Evolutionary conservation across 2,797 vertebrate species (phyloP).

Genomic region (Anguilla marmorata): DNA sequence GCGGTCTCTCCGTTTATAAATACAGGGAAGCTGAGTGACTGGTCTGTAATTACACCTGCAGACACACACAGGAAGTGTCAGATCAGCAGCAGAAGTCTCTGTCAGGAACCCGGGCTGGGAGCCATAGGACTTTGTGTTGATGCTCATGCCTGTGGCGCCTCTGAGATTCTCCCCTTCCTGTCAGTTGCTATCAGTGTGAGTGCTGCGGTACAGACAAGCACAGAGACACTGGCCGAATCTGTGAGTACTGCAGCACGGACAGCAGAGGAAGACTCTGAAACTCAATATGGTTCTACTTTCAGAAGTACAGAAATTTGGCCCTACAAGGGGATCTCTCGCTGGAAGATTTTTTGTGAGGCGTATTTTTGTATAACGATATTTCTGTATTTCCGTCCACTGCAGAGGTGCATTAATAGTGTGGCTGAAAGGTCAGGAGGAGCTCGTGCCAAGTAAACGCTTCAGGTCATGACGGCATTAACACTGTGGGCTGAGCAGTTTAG

Average conservation of each 20-base stretch:
- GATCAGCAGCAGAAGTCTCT: background rate
- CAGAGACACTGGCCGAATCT: background rate
- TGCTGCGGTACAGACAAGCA: too few species aligned
- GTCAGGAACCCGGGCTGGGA: background rate
- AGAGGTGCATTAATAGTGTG: background rate
- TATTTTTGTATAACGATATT: background rate
- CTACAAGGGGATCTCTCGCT: background rate
- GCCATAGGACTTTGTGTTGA: background rate
- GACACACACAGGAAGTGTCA: background rate
- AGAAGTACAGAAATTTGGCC: background rate
- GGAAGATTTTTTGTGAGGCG: background rate
- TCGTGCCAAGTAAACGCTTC: background rate
- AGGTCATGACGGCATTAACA: background rate
- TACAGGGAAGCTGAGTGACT: background rate
- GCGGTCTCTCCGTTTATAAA: background rate
- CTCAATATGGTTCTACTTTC: background rate
- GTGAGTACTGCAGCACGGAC: background rate
- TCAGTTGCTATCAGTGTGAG: too few species aligned
- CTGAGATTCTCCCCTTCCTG: too few species aligned
- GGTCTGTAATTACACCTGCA: constrained; percentile 3
- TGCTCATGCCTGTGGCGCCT: background rate
- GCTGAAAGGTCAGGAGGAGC: background rate
- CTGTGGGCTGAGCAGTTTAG: background rate
- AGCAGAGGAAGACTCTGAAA: background rate
- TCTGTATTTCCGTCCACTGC: background rate